Base-by-base conservation (phyloP, 1,140 invertebrate genomes). In the Halyomorpha halys region DNA sequence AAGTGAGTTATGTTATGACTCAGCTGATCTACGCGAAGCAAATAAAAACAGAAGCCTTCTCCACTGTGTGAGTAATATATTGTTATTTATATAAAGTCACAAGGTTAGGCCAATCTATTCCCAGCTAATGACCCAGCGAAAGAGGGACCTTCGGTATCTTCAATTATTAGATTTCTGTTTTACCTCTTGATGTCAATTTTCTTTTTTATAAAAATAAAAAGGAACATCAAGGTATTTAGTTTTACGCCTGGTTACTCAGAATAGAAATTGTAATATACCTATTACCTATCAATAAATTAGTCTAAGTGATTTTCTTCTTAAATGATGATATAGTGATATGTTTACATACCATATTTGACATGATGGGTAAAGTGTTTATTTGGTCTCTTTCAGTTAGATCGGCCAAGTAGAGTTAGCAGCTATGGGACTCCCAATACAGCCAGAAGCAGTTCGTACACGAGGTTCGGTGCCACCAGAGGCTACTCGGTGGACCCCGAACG, bases 351-450 rank as follows among this genome's bases (percentile, higher is more conserved):
- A n/a, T n/a, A n/a, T n/a, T n/a, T n/a, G n/a, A n/a, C n/a, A n/a
- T n/a, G n/a, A n/a, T n/a, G n/a, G n/a, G n/a, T n/a, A n/a, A n/a
- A n/a, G n/a, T n/a, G n/a, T n/a, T n/a, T n/a, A n/a, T n/a, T n/a
- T n/a, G n/a, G n/a, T 56, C 15, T 25, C 8, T 56, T 56, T 21
- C 53, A 56, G 53, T 25, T 56, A 16, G 53, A 56, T 1, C 18
- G 53, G 23, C 18, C 53, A 5, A 63, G 62, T 49, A 63, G 23
- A 44, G 61, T 34, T 16, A 44, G 61, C 45, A 51, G 62, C 23
- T 63, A 63, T 51, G 51, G 45, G 8, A 23, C 49, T 0, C 8
- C 47, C 1, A n/a, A 21, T 3, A 53, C 16, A 13, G 9, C 34
- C 3, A 34, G 47, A 11, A 34, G n/a, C 15, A 39, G 16, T n/a